Conservation (phyloP, 2,797 vertebrate species). For the Cyprinodon diabolis region DNA sequence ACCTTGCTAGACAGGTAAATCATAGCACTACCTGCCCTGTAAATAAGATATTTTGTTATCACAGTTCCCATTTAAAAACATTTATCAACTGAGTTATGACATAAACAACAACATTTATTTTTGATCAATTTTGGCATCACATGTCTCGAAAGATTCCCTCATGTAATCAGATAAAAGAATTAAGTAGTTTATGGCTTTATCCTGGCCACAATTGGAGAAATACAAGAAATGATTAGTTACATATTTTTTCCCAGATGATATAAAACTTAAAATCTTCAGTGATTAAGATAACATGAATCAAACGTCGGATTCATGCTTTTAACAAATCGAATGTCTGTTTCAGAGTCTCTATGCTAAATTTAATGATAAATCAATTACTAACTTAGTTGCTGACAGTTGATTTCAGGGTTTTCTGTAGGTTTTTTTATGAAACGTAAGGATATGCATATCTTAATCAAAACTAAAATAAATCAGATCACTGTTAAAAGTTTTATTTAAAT, state of each 20-base stretch:
- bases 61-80: constrained; percentile 54
- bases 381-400: no score
- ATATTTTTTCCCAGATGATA: constrained; percentile 46
- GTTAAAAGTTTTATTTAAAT: no score
- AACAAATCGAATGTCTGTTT: no score
- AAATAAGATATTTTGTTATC: constrained; percentile 75
- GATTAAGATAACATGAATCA: neutral
- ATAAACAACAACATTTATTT: constrained; percentile 56
- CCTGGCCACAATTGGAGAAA: constrained; percentile 38
- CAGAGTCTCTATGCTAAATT: no score
- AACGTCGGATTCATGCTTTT: no score
- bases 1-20: constrained; percentile 71
- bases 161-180: constrained; percentile 78
- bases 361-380: no score
- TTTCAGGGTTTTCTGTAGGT: no score
- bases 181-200: constrained; percentile 61
- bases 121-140: constrained; percentile 36
- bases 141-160: constrained; percentile 65
- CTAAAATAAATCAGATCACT: no score
- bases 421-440: no score
- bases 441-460: no score
- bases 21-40: constrained; percentile 53
- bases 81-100: constrained; percentile 47
- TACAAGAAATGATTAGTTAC: constrained; percentile 56
- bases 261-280: constrained; percentile 67